A percentile compares a stretch with the other conserved stretches of the same genome.
Evolutionary conservation across 1,140 invertebrate genomes (phyloP).

Genomic region (Macrostomum lignano): DNA sequence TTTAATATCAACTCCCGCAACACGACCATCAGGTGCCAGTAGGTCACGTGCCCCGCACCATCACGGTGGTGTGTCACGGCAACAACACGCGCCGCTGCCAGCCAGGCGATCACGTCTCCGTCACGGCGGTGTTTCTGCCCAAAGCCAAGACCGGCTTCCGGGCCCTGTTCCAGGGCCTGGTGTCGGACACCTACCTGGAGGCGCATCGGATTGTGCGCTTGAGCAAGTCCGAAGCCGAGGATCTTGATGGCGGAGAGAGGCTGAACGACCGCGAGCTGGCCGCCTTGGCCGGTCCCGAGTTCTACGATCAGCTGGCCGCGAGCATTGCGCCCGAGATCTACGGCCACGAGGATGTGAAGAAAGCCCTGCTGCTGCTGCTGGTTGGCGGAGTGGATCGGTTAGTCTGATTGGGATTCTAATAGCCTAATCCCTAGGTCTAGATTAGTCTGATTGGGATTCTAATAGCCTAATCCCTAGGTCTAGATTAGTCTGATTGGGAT

Average conservation of each 20-base stretch:
- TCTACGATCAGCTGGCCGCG: conserved; percentile 63
- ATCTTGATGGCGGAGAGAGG: conserved; percentile 44
- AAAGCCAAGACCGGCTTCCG: conserved; percentile 45
- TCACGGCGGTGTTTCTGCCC: conserved; percentile 72
- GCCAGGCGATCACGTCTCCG: conserved; percentile 70
- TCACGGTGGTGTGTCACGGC: conserved; percentile 67
- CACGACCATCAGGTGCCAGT: conserved; percentile 98
- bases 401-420: too few relatives aligned
- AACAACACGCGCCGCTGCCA: conserved; percentile 59
- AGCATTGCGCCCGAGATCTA: conserved; percentile 96
- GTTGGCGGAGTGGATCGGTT: conserved; percentile 88
- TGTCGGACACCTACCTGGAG: conserved; percentile 77
- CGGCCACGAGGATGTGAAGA: conserved; percentile 89
- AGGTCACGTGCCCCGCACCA: conserved; percentile 70
- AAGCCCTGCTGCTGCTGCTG: conserved; percentile 61
- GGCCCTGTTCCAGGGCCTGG: conserved; percentile 48
- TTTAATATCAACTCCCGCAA: too few relatives aligned
- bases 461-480: too few relatives aligned
- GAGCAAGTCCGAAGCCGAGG: conserved; percentile 50
- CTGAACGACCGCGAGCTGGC: conserved; percentile 21
- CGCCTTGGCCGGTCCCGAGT: conserved; percentile 40
- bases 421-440: too few relatives aligned
- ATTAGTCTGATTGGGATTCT: too few relatives aligned
- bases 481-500: too few relatives aligned
- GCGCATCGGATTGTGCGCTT: conserved; percentile 50